phyloP scores from a whole-genome alignment of 1,140 invertebrate genomes.

The Diplogasteroides magnus region DNA sequence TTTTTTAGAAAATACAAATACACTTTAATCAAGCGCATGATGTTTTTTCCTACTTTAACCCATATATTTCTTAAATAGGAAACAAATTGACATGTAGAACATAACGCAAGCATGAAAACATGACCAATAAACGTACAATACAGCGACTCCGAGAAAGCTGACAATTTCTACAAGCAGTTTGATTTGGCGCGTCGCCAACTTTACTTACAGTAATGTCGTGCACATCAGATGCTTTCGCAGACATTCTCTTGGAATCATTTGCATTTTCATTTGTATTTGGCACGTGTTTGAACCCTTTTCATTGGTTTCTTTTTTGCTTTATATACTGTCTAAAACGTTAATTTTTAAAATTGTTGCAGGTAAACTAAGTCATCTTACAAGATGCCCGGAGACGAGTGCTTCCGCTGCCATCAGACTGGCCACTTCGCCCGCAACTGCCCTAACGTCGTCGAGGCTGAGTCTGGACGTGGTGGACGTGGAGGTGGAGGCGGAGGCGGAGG shows the following conservation, averaged over 20 bases:
- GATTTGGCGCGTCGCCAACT: no score
- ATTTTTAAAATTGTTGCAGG: constrained; percentile 2
- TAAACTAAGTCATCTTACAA: background rate
- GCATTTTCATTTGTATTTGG: no score
- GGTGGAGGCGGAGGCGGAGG: constrained; percentile 38
- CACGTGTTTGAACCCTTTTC: background rate
- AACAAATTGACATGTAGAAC: no score
- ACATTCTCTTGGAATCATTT: background rate
- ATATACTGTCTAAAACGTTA: background rate
- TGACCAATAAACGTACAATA: no score
- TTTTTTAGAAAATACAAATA: no score
- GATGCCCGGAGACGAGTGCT: constrained; percentile 54
- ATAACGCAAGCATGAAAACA: no score
- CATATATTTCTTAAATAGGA: no score
- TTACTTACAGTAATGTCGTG: background rate
- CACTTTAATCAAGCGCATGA: no score
- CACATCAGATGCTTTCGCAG: background rate
- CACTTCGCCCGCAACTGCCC: constrained; percentile 62
- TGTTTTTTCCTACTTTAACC: no score
- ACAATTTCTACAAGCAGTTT: no score
- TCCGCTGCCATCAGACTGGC: constrained; percentile 58
- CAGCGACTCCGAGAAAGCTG: no score
- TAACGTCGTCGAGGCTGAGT: constrained; percentile 31
- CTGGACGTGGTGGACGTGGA: constrained; percentile 38
- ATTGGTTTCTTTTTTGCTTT: constrained; percentile 5